Conservation (phyloP, 2,113 vertebrate genomes). For the Danionella cerebrum region DNA sequence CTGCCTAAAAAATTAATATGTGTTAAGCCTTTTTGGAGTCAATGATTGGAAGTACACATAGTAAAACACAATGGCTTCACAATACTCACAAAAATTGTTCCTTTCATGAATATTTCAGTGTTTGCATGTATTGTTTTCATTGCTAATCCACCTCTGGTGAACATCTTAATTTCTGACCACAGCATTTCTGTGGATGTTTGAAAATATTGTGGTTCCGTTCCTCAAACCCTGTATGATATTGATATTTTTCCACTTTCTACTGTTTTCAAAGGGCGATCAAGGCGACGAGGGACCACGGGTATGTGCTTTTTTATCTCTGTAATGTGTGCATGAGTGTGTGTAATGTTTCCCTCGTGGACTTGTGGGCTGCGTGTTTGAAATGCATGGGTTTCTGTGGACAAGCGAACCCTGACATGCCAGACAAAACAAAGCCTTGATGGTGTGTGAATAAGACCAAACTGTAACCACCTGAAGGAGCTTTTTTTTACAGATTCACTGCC, state of each 20-base stretch:
- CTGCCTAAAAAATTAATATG: too few species aligned
- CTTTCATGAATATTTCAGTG: too few species aligned
- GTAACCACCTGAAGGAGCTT: constrained; percentile 23
- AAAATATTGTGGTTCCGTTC: too few species aligned
- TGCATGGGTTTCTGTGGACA: constrained; percentile 58
- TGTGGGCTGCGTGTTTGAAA: constrained; percentile 56
- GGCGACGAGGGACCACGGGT: constrained; percentile 98
- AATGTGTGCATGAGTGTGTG: constrained; percentile 46
- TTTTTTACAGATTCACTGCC: constrained; percentile 22
- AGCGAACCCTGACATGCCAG: constrained; percentile 51
- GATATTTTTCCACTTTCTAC: constrained; percentile 18
- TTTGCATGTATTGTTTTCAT: too few species aligned
- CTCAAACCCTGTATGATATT: too few species aligned
- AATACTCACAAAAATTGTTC: too few species aligned
- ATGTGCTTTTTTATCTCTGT: constrained; percentile 56
- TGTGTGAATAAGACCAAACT: constrained; percentile 6
- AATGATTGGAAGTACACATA: too few species aligned
- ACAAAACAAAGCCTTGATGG: constrained; percentile 43
- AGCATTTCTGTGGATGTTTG: too few species aligned
- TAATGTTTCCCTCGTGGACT: constrained; percentile 43
- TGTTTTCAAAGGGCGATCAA: constrained; percentile 88
- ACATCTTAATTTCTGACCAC: too few species aligned
- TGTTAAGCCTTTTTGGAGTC: too few species aligned
- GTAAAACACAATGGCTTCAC: too few species aligned
- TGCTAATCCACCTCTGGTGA: too few species aligned